A percentile compares a stretch with the other conserved stretches of the same genome.
phyloP scores from a whole-genome alignment of 2,888 invertebrate species.

The Vannuccia rotundouncinata region DNA sequence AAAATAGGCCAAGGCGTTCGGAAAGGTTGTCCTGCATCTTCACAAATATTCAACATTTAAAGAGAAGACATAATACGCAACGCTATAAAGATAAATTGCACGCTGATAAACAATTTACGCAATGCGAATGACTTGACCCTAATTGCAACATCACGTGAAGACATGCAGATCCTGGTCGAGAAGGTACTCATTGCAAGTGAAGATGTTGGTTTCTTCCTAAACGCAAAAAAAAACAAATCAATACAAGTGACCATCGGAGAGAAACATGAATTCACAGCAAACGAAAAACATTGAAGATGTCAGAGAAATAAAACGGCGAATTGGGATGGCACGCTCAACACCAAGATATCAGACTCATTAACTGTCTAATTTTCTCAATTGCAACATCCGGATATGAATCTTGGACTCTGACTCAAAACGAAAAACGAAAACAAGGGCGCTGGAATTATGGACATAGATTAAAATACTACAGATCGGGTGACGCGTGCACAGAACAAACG shows the following conservation, averaged over 20 bases:
- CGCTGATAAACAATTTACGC: background rate
- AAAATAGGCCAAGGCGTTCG: background rate
- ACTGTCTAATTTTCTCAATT: conserved; percentile 6
- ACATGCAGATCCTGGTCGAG: background rate
- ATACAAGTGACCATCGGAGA: background rate
- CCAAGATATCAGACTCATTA: background rate
- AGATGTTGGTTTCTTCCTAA: background rate
- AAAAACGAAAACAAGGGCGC: background rate
- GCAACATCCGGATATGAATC: conserved; percentile 10
- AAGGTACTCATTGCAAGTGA: background rate
- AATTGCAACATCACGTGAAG: background rate
- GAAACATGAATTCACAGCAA: background rate
- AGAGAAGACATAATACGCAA: background rate
- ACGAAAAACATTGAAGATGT: background rate
- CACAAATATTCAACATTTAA: background rate
- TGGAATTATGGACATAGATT: background rate
- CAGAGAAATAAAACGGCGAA: background rate
- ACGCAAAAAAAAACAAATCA: background rate
- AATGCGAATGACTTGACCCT: background rate
- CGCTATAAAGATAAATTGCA: background rate
- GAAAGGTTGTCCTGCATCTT: background rate
- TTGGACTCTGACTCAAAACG: conserved; percentile 4
- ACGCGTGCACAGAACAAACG: background rate
- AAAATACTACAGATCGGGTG: background rate
- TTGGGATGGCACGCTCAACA: background rate